phyloP scores from a whole-genome alignment of 2,888 invertebrate genomes.

The Phasia obesa region DNA sequence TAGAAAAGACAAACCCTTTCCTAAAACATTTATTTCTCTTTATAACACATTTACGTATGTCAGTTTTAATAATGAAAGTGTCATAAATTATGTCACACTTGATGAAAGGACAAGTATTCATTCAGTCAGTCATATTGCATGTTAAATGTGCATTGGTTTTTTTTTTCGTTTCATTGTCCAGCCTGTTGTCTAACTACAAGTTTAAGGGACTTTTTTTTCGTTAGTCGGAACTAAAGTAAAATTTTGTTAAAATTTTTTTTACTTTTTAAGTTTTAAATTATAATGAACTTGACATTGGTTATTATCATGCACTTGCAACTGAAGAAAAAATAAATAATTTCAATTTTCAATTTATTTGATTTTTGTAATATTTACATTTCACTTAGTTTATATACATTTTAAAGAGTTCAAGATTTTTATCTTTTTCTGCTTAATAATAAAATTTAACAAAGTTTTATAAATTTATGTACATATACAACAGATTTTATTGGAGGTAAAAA shows the following conservation, averaged over 20 bases:
- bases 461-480: no score
- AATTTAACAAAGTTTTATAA: no score
- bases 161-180: constrained; percentile 3
- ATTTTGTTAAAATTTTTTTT: constrained; percentile 33
- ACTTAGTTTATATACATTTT: no score
- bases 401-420: no score
- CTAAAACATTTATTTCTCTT: constrained; percentile 15
- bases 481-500: no score
- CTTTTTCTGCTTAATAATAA: no score
- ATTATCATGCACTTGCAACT: background rate
- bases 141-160: constrained; percentile 31
- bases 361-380: no score
- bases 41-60: constrained; percentile 58
- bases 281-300: constrained; percentile 65
- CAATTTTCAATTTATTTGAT: no score
- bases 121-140: constrained; percentile 61
- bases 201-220: constrained; percentile 8
- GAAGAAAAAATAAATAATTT: no score
- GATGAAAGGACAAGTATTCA: constrained; percentile 78
- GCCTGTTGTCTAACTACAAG: constrained; percentile 12
- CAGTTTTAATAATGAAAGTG: constrained; percentile 79
- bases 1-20: background rate
- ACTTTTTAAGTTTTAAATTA: constrained; percentile 20
- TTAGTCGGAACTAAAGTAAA: constrained; percentile 11
- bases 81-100: constrained; percentile 81